phyloP scores from a whole-genome alignment of 2,888 invertebrate species.

The Globia sparganii region DNA sequence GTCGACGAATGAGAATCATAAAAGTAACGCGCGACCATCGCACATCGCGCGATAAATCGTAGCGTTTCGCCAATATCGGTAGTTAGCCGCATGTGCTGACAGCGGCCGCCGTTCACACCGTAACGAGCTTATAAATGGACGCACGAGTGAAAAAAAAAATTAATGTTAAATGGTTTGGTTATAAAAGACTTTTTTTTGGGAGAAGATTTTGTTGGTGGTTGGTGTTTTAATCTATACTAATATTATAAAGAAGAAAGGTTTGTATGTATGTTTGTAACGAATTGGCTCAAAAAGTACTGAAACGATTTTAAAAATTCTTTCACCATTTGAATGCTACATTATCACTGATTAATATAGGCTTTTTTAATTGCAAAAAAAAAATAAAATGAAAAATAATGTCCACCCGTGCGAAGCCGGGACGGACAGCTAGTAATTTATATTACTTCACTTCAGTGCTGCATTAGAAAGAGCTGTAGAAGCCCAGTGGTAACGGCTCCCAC shows the following conservation, averaged over 20 bases:
- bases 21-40: conserved; percentile 43
- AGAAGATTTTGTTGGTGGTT: not conserved
- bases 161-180: not conserved
- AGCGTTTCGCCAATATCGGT: conserved; percentile 61
- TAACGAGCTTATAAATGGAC: conserved; percentile 21
- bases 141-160: conserved; percentile 7
- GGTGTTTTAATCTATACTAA: not conserved
- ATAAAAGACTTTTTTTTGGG: not conserved
- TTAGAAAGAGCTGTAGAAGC: no score
- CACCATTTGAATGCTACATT: no score
- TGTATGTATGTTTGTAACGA: no score
- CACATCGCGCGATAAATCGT: conserved; percentile 61
- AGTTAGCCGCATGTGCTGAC: conserved; percentile 62
- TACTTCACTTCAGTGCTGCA: not conserved
- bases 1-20: conserved; percentile 46
- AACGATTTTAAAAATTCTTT: no score
- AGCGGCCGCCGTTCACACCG: conserved; percentile 49
- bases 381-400: no score
- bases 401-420: no score
- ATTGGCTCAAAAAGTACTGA: no score
- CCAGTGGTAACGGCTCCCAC: no score
- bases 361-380: no score
- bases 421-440: no score
- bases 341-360: no score
- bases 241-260: no score